Percentiles rank a stretch among this genome's conserved stretches.
Conservation (phyloP, 2,888 invertebrate species). For the Sesia bembeciformis region DNA sequence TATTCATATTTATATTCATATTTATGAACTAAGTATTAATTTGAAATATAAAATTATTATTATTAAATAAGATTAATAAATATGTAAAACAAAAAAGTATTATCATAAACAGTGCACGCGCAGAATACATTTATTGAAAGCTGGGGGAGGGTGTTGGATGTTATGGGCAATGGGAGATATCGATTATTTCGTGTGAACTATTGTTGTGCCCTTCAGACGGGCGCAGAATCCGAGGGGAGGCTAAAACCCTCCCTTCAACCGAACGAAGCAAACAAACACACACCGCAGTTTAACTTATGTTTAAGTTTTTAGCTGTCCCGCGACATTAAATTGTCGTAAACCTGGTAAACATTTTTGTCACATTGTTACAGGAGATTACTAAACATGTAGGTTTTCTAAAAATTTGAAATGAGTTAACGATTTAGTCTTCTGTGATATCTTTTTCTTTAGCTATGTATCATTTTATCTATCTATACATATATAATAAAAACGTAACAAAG, state of each 20-base stretch:
- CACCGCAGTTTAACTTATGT: slow-evolving; percentile 20
- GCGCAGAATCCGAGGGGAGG: slow-evolving; percentile 60
- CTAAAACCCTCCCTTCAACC: slow-evolving; percentile 22
- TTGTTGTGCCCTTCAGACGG: slow-evolving; percentile 48
- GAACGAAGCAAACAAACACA: slow-evolving; percentile 24
- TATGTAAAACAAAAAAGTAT: too few relatives aligned
- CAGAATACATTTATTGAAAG: not conserved
- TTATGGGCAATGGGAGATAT: slow-evolving; percentile 28
- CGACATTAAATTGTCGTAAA: slow-evolving; percentile 1
- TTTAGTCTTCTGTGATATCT: too few relatives aligned
- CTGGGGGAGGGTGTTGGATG: not conserved
- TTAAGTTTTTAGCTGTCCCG: not conserved
- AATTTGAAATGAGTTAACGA: too few relatives aligned
- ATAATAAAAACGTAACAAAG: too few relatives aligned
- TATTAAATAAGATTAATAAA: too few relatives aligned
- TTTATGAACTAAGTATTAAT: too few relatives aligned
- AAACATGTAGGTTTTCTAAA: too few relatives aligned
- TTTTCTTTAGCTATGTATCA: too few relatives aligned
- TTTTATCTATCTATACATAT: too few relatives aligned
- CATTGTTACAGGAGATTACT: not conserved
- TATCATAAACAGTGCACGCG: not conserved
- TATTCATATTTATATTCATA: too few relatives aligned
- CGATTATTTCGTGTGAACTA: slow-evolving; percentile 65
- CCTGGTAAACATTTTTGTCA: not conserved
- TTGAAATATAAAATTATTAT: too few relatives aligned